Base-by-base conservation (phyloP, 2,888 invertebrate species). In the Agriopis aurantiaria region DNA sequence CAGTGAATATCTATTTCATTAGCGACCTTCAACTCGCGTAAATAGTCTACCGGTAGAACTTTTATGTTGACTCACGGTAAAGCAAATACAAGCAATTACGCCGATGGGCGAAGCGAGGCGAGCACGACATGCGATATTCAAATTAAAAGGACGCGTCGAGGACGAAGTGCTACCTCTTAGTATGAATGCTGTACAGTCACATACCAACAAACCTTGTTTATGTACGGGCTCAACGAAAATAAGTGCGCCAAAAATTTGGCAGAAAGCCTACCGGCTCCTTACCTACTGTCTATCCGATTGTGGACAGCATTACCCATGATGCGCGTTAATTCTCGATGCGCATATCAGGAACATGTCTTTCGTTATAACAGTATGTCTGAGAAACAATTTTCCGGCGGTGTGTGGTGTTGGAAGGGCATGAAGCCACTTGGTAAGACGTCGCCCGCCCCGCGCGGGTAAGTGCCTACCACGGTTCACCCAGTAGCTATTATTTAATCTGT, bases 381-480 rank as follows among this genome's bases (percentile, higher is more conserved):
- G 59, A 79, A 81, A 79, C 80, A 83, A 85, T 86, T 85, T 85
- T 82, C 79, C 81, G 79, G 81, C 81, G 79, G 81, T 78, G 73
- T 83, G 76, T 73, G 11, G 17, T 14, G 23, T 46, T 12, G 23
- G 17, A 9, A 46, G 17, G 17, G 17, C 14, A 43, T 57, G 45
- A 46, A 46, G 46, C 8, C 58, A 58, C 58, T 33, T 46, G 58
- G 58, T 23, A 23, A 33, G 46, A 58, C 46, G 58, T 46, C 23
- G 46, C 12, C 14, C 43, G 10, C 14, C 56, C 46, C 57, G 10
- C 45, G 46, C 46, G 46, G 58, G 33, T 46, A 17, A 48, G n/a
- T 48, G 48, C 46, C 33, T 48, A 58, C 23, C 33, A 46, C 46
- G 23, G 12, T 46, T 23, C 12, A 46, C 46, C 1, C 12, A 58